Evolutionary conservation across 2,113 vertebrate genomes (phyloP), one percentile per base, ranked within the genome.

Genomic region (Brachirus orientalis): DNA sequence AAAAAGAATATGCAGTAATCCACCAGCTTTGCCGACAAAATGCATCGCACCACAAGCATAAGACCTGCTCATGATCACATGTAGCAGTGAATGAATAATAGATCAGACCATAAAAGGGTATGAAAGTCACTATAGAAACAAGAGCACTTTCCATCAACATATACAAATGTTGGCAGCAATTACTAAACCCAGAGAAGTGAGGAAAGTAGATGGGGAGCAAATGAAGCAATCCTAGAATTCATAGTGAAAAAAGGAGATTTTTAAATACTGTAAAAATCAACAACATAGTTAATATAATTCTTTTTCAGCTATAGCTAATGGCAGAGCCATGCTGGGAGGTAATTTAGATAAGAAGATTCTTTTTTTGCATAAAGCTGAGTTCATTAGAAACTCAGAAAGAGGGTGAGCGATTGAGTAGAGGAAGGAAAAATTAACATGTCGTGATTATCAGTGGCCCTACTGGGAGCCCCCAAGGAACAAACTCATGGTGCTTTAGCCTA

Each of bases 41-140:
- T 47, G 18, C 16, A 40, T 33, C n/a, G 0, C 54, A 56, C 36
- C 38, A 69, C 71, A 74, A 76, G 40, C 22, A 46, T 55, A 46
- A 72, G 61, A 11, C 44, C n/a, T 55, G 58, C 56, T 82, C 76
- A 83, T 67, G 70, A 74, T 47, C 58, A 63, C 63, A 74, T 66
- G 73, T 63, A 58, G 50, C 56, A 50, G 28, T 53, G 45, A 70
- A 81, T 74, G 2, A 79, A 88, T 58, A 73, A 72, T 82, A 64
- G 72, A 83, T 83, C 28, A 71, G 59, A 64, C 16, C 9, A 52
- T 12, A 57, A 72, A 80, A 53, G 51, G 17, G 6, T 12, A 56
- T 28, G 60, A 46, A 71, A 54, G 37, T 57, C 14, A 63, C 38
- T 4, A 7, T 11, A 9, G 22, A 58, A 38, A 22, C 33, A 53